A percentile compares a stretch with the other conserved stretches of the same genome.
Conservation (phyloP, 2,888 invertebrate genomes). For the Tetramorium bicarinatum region DNA sequence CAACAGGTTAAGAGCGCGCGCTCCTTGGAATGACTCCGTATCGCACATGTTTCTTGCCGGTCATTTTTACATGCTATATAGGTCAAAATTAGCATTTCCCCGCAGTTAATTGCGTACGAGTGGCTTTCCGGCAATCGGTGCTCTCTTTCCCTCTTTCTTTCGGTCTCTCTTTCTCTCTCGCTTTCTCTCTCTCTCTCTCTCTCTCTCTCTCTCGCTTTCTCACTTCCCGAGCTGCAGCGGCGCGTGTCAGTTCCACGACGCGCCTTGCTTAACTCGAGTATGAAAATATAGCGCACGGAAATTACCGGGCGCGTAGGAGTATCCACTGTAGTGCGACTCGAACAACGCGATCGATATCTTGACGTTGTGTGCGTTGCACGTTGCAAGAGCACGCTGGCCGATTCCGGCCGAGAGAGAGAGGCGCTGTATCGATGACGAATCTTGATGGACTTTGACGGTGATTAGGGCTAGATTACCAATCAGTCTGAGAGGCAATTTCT, state of each 20-base stretch:
- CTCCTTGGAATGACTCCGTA: constrained; percentile 73
- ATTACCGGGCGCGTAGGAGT: constrained; percentile 50
- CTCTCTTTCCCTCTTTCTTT: constrained; percentile 25
- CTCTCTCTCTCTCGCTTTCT: constrained; percentile 32
- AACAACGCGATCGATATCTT: constrained; percentile 62
- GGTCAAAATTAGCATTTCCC: constrained; percentile 83
- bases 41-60: constrained; percentile 78
- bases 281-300: constrained; percentile 54
- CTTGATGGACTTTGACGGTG: constrained; percentile 56
- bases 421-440: constrained; percentile 53
- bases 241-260: constrained; percentile 58
- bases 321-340: constrained; percentile 25
- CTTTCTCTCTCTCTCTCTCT: constrained; percentile 35
- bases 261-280: constrained; percentile 56
- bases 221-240: constrained; percentile 53
- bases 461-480: constrained; percentile 50
- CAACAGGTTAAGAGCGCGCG: constrained; percentile 72
- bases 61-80: constrained; percentile 81
- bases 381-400: constrained; percentile 43
- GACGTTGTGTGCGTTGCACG: constrained; percentile 39
- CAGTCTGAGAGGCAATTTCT: constrained; percentile 36
- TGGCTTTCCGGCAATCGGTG: constrained; percentile 56
- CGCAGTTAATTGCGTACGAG: constrained; percentile 79
- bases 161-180: constrained; percentile 32
- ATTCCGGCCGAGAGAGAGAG: constrained; percentile 26